Percentiles rank a stretch among this genome's conserved stretches.
Conservation (phyloP, 2,888 invertebrate genomes). For the Mythimna loreyi region DNA sequence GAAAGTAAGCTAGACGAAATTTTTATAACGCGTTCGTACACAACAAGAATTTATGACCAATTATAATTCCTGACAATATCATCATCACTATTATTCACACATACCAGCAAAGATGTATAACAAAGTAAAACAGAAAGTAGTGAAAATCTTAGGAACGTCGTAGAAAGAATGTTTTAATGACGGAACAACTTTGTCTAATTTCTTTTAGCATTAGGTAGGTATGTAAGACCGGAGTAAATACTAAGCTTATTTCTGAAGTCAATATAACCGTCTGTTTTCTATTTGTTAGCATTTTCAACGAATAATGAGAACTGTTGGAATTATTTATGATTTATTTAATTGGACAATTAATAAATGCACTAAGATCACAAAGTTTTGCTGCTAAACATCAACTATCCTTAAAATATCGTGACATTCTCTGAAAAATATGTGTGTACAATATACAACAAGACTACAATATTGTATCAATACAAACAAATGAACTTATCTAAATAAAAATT, state of each 20-base stretch:
- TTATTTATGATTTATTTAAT: neutral
- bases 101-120: conserved; percentile 43
- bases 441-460: neutral
- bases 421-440: neutral
- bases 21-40: conserved; percentile 37
- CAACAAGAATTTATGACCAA: conserved; percentile 44
- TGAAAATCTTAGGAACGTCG: conserved; percentile 42
- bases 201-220: conserved; percentile 28
- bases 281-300: neutral
- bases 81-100: conserved; percentile 53
- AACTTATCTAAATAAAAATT: conserved; percentile 46
- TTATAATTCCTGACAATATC: conserved; percentile 57
- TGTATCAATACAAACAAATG: conserved; percentile 25
- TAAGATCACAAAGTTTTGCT: neutral
- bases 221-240: conserved; percentile 11
- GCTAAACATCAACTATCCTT: neutral
- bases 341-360: neutral
- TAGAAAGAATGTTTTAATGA: conserved; percentile 46
- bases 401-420: neutral
- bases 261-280: neutral
- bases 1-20: conserved; percentile 38
- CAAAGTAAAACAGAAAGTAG: conserved; percentile 55
- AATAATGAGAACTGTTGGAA: neutral
- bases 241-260: neutral
- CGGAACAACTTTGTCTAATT: conserved; percentile 27